Evolutionary conservation across 2,888 invertebrate genomes (phyloP).

Genomic region (Coenonympha arcania): DNA sequence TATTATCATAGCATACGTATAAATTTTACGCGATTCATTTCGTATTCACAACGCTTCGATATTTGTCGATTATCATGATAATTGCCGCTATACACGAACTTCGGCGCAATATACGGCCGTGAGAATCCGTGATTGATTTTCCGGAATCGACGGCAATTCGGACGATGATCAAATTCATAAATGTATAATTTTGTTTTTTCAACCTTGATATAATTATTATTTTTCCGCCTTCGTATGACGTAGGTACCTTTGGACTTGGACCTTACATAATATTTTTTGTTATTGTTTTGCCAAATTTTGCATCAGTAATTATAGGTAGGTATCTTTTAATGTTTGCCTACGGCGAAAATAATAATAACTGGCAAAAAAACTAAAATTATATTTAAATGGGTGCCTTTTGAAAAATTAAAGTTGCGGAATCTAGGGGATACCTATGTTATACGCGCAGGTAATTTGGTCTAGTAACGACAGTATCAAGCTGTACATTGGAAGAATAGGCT

Average conservation of each 20-base stretch:
- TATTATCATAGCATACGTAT: slow-evolving; percentile 74
- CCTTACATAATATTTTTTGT: neutral
- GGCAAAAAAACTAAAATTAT: too few species aligned
- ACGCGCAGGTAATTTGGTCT: too few species aligned
- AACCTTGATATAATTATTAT: slow-evolving; percentile 19
- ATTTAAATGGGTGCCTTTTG: too few species aligned
- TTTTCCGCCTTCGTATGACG: slow-evolving; percentile 14
- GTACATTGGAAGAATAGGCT: too few species aligned
- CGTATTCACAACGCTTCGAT: slow-evolving; percentile 62
- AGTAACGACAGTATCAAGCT: too few species aligned
- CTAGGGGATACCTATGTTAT: too few species aligned
- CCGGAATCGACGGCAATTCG: slow-evolving; percentile 45
- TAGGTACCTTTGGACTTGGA: slow-evolving; percentile 1
- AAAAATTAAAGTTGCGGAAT: too few species aligned
- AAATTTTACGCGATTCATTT: slow-evolving; percentile 73
- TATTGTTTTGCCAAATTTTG: neutral
- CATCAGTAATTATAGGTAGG: slow-evolving; percentile 8
- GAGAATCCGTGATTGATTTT: slow-evolving; percentile 69
- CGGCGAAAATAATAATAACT: too few species aligned
- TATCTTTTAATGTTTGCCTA: too few species aligned
- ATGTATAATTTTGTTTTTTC: slow-evolving; percentile 16
- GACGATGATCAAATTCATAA: slow-evolving; percentile 21
- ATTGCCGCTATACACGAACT: slow-evolving; percentile 66
- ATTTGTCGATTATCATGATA: slow-evolving; percentile 69
- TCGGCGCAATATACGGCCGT: slow-evolving; percentile 69